These are phyloP conservation scores for Plumapathes pennacea DNA, from an alignment of 92 coral and sea anemone genomes.

Conservation along the genomic window DNA sequence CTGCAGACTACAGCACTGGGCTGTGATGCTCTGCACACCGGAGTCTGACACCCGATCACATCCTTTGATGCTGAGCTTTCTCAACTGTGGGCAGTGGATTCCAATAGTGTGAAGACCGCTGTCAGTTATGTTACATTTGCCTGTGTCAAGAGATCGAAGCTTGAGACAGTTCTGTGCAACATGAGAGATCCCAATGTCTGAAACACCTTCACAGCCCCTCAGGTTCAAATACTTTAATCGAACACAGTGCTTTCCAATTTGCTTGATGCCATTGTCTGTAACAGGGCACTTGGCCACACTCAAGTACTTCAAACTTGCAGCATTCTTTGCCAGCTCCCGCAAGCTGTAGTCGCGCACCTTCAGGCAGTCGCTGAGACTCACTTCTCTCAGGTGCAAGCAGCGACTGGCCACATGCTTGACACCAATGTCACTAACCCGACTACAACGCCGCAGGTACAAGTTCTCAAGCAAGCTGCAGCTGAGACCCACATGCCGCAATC, in stretches of 20 bases:
- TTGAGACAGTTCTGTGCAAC: constrained; percentile 95
- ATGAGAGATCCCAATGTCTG: constrained; percentile 82
- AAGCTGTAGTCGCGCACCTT: constrained; percentile 95
- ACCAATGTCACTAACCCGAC: constrained; percentile 90
- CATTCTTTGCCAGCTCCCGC: constrained; percentile 78
- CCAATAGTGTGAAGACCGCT: constrained; percentile 81
- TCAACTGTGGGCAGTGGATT: constrained; percentile 97
- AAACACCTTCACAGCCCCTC: constrained; percentile 90
- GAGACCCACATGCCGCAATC: constrained; percentile 79
- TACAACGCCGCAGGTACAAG: constrained; percentile 87
- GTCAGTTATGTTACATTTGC: constrained; percentile 96
- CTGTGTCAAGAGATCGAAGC: constrained; percentile 90
- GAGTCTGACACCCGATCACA: constrained; percentile 72
- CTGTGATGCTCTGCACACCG: constrained; percentile 80
- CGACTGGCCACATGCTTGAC: constrained; percentile 89
- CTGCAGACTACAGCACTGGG: constrained; percentile 92
- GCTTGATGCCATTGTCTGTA: constrained; percentile 91
- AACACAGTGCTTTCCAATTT: constrained; percentile 91
- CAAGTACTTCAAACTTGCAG: constrained; percentile 77
- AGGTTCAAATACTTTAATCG: constrained; percentile 86
- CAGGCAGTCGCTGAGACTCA: constrained; percentile 94
- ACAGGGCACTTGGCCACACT: constrained; percentile 96
- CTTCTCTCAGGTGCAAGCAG: constrained; percentile 75
- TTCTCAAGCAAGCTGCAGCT: constrained; percentile 82
- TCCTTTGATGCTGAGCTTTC: constrained; percentile 88